Percentiles rank a stretch among this genome's conserved stretches.
Conservation (phyloP, 2,888 invertebrate species). For the Pyrocoelia pectoralis region DNA sequence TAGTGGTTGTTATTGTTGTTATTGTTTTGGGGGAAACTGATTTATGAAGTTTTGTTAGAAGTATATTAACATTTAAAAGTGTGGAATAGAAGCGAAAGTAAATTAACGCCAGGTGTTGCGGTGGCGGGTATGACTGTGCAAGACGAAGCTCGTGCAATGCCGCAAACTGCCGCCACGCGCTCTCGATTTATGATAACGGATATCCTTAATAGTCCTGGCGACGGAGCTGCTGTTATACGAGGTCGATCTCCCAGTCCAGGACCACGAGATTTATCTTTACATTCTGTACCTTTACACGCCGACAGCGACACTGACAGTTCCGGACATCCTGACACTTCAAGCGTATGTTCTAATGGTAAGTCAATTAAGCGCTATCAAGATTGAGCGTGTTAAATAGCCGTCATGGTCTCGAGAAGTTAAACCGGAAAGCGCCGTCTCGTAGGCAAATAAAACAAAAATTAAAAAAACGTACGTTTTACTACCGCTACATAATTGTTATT, state of each 20-base stretch:
- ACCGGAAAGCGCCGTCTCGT: conserved; percentile 30
- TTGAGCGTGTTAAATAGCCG: background rate
- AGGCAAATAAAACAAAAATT: conserved; percentile 18
- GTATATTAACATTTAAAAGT: conserved; percentile 45
- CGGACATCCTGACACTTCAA: conserved; percentile 64
- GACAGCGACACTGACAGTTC: conserved; percentile 65
- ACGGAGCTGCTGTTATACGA: conserved; percentile 61
- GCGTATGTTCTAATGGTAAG: conserved; percentile 66
- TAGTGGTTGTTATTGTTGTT: background rate
- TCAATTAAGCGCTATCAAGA: conserved; percentile 30
- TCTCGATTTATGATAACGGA: conserved; percentile 92
- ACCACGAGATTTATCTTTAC: conserved; percentile 65
- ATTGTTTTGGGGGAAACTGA: background rate
- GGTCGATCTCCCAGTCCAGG: conserved; percentile 63
- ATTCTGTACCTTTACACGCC: conserved; percentile 57
- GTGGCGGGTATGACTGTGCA: conserved; percentile 62
- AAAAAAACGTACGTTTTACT: conserved; percentile 27
- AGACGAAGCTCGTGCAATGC: conserved; percentile 59
- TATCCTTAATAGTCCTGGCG: conserved; percentile 73
- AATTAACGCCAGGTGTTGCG: conserved; percentile 52
- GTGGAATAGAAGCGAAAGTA: conserved; percentile 58
- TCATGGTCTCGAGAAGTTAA: conserved; percentile 30
- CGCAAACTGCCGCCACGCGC: conserved; percentile 70
- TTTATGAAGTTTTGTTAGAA: background rate
- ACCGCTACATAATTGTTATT: conserved; percentile 32